Percentiles rank a stretch among this genome's conserved stretches.
Evolutionary conservation across 2,888 invertebrate genomes (phyloP).

Genomic region (Pocota personata): DNA sequence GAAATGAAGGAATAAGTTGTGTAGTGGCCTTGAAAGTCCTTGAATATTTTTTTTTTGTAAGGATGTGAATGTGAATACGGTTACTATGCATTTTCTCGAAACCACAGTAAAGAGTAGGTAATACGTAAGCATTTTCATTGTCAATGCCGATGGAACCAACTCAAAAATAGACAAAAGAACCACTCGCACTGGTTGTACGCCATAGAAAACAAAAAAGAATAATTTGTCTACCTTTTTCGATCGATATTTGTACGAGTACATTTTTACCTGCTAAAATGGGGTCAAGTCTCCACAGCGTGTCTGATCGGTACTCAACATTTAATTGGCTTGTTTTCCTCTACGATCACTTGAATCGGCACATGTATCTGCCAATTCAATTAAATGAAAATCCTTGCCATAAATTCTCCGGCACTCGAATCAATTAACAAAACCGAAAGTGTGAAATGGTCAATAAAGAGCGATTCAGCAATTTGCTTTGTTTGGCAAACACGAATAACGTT

Average conservation of each 20-base stretch:
- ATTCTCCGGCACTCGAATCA: conserved; percentile 3
- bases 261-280: neutral
- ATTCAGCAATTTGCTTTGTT: conserved; percentile 4
- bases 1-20: too few species aligned
- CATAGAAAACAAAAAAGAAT: too few species aligned
- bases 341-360: neutral
- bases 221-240: too few species aligned
- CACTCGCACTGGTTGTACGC: too few species aligned
- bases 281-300: neutral
- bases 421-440: conserved; percentile 10
- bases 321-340: neutral
- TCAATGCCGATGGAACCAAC: neutral
- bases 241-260: neutral
- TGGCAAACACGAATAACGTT: neutral
- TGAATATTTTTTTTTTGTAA: too few species aligned
- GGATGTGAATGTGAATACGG: too few species aligned
- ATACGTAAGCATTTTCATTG: neutral
- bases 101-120: too few species aligned
- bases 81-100: too few species aligned
- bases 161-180: neutral
- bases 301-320: neutral
- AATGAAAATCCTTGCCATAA: neutral
- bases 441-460: neutral
- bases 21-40: too few species aligned
- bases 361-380: neutral